Conservation (phyloP, 2,888 invertebrate genomes). For the Parasteatoda lunata region DNA sequence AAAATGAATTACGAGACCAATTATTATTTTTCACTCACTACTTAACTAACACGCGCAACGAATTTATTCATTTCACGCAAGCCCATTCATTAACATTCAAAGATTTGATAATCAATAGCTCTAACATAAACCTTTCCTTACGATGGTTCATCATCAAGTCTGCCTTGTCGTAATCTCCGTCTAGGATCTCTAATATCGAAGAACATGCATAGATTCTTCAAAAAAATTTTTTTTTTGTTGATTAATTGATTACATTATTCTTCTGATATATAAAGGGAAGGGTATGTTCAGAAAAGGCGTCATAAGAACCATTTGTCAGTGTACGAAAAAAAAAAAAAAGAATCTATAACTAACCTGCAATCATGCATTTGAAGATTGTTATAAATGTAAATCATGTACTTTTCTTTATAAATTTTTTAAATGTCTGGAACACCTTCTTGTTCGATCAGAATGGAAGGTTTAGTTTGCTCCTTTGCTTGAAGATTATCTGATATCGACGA, state of each 20-base stretch:
- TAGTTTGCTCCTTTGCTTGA: too few relatives aligned
- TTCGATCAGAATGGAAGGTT: too few relatives aligned
- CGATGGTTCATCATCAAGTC: not conserved
- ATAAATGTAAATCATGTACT: not conserved
- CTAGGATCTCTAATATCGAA: not conserved
- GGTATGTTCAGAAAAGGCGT: constrained; percentile 34
- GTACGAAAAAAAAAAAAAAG: constrained; percentile 7
- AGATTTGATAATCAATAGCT: not conserved
- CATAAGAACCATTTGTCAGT: constrained; percentile 45
- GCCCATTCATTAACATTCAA: not conserved
- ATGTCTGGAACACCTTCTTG: too few relatives aligned
- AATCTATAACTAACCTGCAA: constrained; percentile 27
- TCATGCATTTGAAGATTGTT: not conserved
- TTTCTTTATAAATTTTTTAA: too few relatives aligned
- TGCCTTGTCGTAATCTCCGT: not conserved
- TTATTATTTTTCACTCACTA: not conserved
- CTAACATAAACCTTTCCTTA: not conserved
- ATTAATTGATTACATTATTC: constrained; percentile 36
- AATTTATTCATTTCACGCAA: not conserved
- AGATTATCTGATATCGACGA: too few relatives aligned
- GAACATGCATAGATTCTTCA: not conserved
- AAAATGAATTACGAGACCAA: not conserved
- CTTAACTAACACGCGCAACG: not conserved
- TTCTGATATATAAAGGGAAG: constrained; percentile 18
- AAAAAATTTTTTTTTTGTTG: too few relatives aligned